phyloP scores from a whole-genome alignment of 2,113 vertebrate genomes.

The Pluvianellus socialis region DNA sequence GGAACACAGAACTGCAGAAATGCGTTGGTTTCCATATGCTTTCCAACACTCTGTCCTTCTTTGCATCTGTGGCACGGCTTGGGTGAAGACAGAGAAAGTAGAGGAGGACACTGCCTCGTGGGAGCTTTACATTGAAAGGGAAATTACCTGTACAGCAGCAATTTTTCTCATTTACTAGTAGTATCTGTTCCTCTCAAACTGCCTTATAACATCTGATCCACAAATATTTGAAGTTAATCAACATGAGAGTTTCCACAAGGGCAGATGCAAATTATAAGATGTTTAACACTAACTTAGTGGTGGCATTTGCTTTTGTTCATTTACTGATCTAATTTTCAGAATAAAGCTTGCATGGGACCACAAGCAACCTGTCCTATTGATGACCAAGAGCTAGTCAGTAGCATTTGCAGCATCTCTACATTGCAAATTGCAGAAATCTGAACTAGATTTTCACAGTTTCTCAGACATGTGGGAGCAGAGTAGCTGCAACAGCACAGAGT shows the following conservation, averaged over 20 bases:
- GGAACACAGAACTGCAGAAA: neutral
- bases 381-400: neutral
- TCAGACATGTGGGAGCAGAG: neutral
- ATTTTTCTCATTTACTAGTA: neutral
- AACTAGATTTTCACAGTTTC: neutral
- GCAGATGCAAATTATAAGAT: neutral
- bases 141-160: neutral
- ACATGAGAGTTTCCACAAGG: neutral
- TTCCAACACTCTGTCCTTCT: neutral
- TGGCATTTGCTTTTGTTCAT: neutral
- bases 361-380: neutral
- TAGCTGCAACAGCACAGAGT: neutral
- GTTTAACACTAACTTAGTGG: neutral
- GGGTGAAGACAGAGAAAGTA: neutral
- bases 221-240: neutral
- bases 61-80: neutral
- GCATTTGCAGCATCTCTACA: neutral
- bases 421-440: neutral
- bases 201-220: neutral
- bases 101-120: neutral
- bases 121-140: neutral
- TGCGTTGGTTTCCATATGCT: neutral
- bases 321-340: neutral
- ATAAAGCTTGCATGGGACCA: accelerated
- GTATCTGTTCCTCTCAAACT: neutral